phyloP scores from a whole-genome alignment of 2,113 vertebrate species.

The Chrysochloris asiatica region DNA sequence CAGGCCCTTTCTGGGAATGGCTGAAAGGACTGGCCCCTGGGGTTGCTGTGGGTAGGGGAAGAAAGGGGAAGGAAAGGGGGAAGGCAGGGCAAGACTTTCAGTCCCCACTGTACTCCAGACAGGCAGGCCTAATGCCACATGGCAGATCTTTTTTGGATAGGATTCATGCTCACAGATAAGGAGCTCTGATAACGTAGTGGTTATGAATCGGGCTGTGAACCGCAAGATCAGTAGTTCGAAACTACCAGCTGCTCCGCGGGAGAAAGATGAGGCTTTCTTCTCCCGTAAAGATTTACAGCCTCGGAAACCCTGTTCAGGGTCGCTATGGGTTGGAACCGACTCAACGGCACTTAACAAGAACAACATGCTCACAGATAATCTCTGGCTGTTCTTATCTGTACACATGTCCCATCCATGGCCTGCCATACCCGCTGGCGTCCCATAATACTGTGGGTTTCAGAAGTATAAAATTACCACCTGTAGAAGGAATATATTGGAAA shows the following conservation, averaged over 20 bases:
- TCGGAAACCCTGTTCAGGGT: too few species aligned
- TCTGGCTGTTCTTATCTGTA: too few species aligned
- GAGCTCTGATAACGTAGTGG: too few species aligned
- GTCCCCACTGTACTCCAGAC: neutral
- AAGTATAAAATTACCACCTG: neutral
- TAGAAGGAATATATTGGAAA: neutral
- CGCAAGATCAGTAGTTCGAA: too few species aligned
- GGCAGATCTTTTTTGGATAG: neutral
- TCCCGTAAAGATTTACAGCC: too few species aligned
- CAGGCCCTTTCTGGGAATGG: slow-evolving; percentile 31
- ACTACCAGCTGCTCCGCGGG: too few species aligned
- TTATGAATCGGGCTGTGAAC: too few species aligned
- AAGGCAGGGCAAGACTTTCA: too few species aligned
- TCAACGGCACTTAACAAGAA: too few species aligned
- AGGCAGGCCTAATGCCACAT: neutral
- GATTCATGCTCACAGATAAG: neutral
- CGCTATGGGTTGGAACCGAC: too few species aligned
- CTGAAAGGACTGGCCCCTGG: neutral
- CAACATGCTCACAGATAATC: neutral
- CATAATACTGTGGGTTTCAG: neutral
- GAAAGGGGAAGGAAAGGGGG: neutral
- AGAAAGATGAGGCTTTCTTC: too few species aligned
- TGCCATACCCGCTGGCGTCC: neutral
- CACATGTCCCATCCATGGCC: rapidly evolving
- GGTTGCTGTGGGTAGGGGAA: too few species aligned